Percentiles rank a stretch among this genome's conserved stretches.
Conservation (phyloP, 2,888 invertebrate species). For the Molanna angustata region DNA sequence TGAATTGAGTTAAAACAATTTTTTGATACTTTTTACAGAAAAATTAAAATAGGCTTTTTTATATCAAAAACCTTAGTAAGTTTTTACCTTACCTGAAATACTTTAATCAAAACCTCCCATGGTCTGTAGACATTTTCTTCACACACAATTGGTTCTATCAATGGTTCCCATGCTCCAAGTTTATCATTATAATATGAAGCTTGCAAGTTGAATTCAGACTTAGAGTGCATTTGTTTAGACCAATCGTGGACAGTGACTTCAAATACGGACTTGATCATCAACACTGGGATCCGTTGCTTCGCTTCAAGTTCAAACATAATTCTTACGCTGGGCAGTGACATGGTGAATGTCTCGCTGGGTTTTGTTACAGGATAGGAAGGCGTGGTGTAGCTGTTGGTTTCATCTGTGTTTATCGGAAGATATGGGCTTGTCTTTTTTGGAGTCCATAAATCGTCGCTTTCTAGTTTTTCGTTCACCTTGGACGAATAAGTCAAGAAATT, state of each 20-base stretch:
- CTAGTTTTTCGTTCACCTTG: slow-evolving; percentile 41
- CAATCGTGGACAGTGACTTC: slow-evolving; percentile 65
- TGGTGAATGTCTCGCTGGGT: slow-evolving; percentile 52
- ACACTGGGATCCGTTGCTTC: slow-evolving; percentile 48
- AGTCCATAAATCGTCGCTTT: slow-evolving; percentile 67
- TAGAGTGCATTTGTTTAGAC: slow-evolving; percentile 58
- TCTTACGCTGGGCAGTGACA: slow-evolving; percentile 58
- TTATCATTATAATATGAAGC: slow-evolving; percentile 66
- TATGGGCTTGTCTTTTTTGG: slow-evolving; percentile 60
- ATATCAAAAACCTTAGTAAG: too few relatives aligned
- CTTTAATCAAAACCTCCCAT: slow-evolving; percentile 67
- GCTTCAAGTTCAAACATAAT: slow-evolving; percentile 65
- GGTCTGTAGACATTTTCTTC: slow-evolving; percentile 66
- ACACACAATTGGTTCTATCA: slow-evolving; percentile 71
- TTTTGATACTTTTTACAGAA: too few relatives aligned
- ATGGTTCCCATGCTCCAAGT: slow-evolving; percentile 76
- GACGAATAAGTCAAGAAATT: slow-evolving; percentile 49
- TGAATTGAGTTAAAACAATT: too few relatives aligned
- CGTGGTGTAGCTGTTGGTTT: slow-evolving; percentile 39
- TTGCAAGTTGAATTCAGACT: slow-evolving; percentile 45
- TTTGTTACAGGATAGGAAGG: slow-evolving; percentile 45
- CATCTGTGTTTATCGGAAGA: slow-evolving; percentile 34
- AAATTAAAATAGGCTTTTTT: too few relatives aligned
- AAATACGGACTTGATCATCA: slow-evolving; percentile 55
- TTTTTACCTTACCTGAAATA: slow-evolving; percentile 61